A percentile compares a stretch with the other conserved stretches of the same genome.
phyloP scores from a whole-genome alignment of 1,140 invertebrate species.

The Drosophila busckii region DNA sequence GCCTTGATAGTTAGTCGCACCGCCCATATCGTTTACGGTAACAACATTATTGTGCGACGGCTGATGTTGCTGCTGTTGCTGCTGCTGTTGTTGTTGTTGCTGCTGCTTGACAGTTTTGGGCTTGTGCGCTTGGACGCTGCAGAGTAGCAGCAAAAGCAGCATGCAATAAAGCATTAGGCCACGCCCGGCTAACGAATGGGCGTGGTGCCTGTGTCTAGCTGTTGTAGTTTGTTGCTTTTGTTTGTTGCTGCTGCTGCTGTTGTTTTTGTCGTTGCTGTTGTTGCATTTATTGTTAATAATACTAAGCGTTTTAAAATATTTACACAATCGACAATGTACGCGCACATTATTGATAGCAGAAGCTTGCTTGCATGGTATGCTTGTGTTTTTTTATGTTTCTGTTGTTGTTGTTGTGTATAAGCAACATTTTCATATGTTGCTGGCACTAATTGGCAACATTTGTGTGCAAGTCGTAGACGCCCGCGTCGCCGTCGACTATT shows the following conservation, averaged over 20 bases:
- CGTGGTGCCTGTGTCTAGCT: conserved; percentile 13
- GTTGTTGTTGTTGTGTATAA: conserved; percentile 23
- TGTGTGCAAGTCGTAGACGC: conserved; percentile 50
- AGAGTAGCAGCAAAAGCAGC: conserved; percentile 39
- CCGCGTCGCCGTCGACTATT: conserved; percentile 74
- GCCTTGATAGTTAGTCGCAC: conserved; percentile 55
- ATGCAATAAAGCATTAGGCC: conserved; percentile 41
- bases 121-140: conserved; percentile 53
- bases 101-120: conserved; percentile 66
- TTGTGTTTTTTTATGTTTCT: conserved; percentile 22
- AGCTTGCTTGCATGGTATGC: conserved; percentile 61
- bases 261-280: conserved; percentile 42
- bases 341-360: conserved; percentile 60
- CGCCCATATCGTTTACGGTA: conserved; percentile 9
- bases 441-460: conserved; percentile 48
- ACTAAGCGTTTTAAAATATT: conserved; percentile 75
- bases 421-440: conserved; percentile 37
- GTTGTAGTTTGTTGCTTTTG: conserved; percentile 30
- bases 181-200: conserved; percentile 11
- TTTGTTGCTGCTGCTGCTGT: conserved; percentile 37
- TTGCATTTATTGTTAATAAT: conserved; percentile 70
- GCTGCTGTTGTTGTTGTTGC: conserved; percentile 30
- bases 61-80: conserved; percentile 40
- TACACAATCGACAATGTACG: conserved; percentile 64
- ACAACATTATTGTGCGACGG: conserved; percentile 57